Evolutionary conservation across 2,113 vertebrate genomes (phyloP).

Genomic region (Ammodramus savannarum): DNA sequence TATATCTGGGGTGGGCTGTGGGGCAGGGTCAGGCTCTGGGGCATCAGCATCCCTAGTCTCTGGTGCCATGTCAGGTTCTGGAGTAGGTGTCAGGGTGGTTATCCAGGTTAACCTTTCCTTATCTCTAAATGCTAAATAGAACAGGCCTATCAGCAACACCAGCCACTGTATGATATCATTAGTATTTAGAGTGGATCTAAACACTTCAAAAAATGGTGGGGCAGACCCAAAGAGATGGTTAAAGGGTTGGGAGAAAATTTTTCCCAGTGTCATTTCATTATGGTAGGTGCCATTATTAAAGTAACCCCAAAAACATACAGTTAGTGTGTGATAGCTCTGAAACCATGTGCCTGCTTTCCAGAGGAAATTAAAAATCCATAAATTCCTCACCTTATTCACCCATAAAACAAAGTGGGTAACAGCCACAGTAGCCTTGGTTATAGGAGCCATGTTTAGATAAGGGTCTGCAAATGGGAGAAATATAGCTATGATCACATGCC

Average conservation of each 20-base stretch:
- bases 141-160: background rate
- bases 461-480: too few relatives aligned
- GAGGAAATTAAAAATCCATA: too few relatives aligned
- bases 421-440: too few relatives aligned
- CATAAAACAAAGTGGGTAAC: too few relatives aligned
- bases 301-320: background rate
- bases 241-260: background rate
- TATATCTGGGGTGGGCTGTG: background rate
- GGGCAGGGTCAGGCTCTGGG: background rate
- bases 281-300: background rate
- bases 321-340: too few relatives aligned
- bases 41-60: background rate
- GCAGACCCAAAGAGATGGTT: background rate
- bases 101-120: background rate
- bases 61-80: background rate
- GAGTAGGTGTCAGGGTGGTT: too few relatives aligned
- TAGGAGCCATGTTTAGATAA: too few relatives aligned
- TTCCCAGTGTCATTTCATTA: background rate
- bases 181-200: background rate
- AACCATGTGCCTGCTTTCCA: too few relatives aligned
- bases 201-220: background rate
- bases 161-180: background rate
- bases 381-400: too few relatives aligned
- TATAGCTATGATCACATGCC: too few relatives aligned
- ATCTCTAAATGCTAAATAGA: background rate